These are phyloP conservation scores for Nyctibius grandis DNA, from an alignment of 2,797 vertebrate genomes.

Conservation along the genomic window DNA sequence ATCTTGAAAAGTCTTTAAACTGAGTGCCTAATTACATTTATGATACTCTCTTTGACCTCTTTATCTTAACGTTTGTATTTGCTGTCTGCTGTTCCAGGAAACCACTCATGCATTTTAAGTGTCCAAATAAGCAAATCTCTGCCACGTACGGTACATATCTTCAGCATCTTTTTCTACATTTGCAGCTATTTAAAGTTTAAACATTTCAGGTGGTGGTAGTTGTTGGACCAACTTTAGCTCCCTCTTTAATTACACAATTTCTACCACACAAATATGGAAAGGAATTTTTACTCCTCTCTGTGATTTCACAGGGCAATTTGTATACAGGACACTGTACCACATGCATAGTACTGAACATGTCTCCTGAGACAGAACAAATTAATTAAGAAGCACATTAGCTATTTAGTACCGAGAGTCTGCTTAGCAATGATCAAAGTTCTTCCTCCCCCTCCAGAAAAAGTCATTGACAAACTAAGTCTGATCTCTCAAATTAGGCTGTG, in stretches of 20 bases:
- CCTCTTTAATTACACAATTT: not conserved
- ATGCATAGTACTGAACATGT: not conserved
- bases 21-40: not conserved
- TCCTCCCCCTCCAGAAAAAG: not conserved
- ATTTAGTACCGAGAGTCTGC: not conserved
- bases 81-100: not conserved
- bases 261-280: not conserved
- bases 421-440: constrained; percentile 6
- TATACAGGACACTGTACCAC: not conserved
- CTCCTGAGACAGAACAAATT: not conserved
- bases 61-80: not conserved
- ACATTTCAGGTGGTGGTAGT: not conserved
- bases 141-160: not conserved
- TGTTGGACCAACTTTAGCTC: not conserved
- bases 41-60: not conserved
- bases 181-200: not conserved
- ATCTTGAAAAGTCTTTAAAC: not conserved
- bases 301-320: not conserved
- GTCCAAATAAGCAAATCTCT: not conserved
- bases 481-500: not conserved
- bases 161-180: not conserved
- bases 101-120: not conserved
- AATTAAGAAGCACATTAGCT: constrained; percentile 4
- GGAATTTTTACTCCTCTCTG: not conserved
- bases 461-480: not conserved